Base-by-base conservation (phyloP, 1,140 invertebrate species). In the Ctenoplectra terminalis region DNA sequence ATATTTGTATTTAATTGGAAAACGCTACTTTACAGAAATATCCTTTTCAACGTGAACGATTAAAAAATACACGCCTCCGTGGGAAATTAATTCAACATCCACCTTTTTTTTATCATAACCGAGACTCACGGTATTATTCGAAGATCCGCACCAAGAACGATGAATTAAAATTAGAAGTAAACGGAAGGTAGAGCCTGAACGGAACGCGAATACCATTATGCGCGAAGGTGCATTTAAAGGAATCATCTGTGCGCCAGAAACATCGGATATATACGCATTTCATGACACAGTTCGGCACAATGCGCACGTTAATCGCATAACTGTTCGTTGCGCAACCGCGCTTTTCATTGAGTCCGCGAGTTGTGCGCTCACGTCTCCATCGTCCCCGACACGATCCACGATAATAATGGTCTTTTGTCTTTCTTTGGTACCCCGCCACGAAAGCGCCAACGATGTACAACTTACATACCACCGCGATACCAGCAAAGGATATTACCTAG, bases 271-370 rank as follows among this genome's bases (percentile, higher is more conserved):
- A 77, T 85, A 70, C 61, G 79, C 81, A 48, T 54, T 87, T 83
- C 84, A 71, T 75, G 85, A 83, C 85, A 87, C 80, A 83, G 71
- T 87, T 87, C 61, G 75, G 63, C 58, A 79, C 75, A 86, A 86
- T 83, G 71, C 40, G 84, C 46, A 31, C 75, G 76, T 86, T 83
- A 87, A 86, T 87, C 85, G 85, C 70, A 86, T 80, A 87, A 86
- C 81, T 48, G 70, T 34, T 72, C 63, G 84, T 87, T 87, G 81
- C 71, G 85, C 67, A 87, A 87, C 84, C 74, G 34, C 48, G 67
- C 74, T 74, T 83, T 70, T 74, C 81, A 83, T 86, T 86, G 85
- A 80, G 31, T 34, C 70, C 56, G 48, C 80, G 85, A 85, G 67
- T 61, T 72, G 71, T 78, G 72, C 46, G 58, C 52, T 31, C 37